Evolutionary conservation across 2,888 invertebrate species (phyloP), one percentile per base, ranked within the genome.

Genomic region (Luperina nickerlii): DNA sequence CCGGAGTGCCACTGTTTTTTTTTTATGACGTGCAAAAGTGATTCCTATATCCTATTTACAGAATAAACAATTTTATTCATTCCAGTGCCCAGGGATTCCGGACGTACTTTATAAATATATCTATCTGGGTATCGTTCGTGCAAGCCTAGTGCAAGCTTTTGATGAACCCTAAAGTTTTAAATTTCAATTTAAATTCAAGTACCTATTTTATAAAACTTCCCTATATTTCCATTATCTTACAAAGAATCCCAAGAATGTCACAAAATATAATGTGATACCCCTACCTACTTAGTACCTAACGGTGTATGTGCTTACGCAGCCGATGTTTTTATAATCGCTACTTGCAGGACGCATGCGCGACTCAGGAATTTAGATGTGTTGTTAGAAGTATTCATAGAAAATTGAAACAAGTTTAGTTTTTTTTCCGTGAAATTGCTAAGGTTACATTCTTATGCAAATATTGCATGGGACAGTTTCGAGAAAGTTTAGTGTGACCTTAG

Each of bases 291-390:
- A 63, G 60, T 74, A 48, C 48, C 48, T 48, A 84, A 89, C 85
- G 87, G 87, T 86, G 78, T 63, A 74, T 70, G 81, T 74, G 80
- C 83, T 81, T 74, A 81, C 83, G 89, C 89, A 86, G 79, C 62
- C 68, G 38, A 76, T 78, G 83, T 90, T 89, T 89, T 88, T 90
- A 77, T 87, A 86, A 84, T 83, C 83, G 63, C 76, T 76, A 79
- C 88, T 82, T 84, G 78, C 76, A 83, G 83, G 85, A 85, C 82
- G 89, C 82, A 85, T 87, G 87, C 84, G 75, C 84, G 45, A 63
- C 82, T 68, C 13, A 60, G 76, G 88, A 84, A 88, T 89, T 82
- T 84, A 82, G 81, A 79, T 65, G 69, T 82, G 74, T 82, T 84
- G 79, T 84, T 86, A 76, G 87, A 83, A 82, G 84, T 82, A 81